Evolutionary conservation across 2,113 vertebrate genomes (phyloP), one percentile per base, ranked within the genome.

Genomic region (Tenebrosternarchus preto): DNA sequence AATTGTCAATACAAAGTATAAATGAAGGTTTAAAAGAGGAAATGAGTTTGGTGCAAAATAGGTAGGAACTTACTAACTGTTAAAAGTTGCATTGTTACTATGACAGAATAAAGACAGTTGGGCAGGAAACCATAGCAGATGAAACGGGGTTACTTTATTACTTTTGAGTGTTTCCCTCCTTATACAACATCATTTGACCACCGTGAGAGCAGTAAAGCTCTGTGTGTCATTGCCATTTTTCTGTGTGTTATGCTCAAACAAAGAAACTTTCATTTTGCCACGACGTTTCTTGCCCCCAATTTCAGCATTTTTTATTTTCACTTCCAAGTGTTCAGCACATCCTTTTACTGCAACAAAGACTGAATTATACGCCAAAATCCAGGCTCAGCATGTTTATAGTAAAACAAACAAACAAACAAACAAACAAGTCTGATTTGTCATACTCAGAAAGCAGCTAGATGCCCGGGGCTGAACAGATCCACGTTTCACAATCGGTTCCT

Each of bases 161-260:
- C 85, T 88, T 82, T 84, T 70, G 57, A 82, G 60, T 76, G 73
- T 78, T 83, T n/a, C 25, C 9, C 67, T 85, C 68, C n/a, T 80
- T 78, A 79, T 78, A 53, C 55, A 85, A 68, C 71, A 59, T 17
- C 31, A 60, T 36, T 55, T 64, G 36, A 31, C 70, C 80, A n/a
- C 68, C n/a, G n/a, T n/a, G n/a, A n/a, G 19, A 59, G 75, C 80
- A 12, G 43, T 12, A 50, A 36, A 78, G 80, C 81, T 73, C 50
- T 57, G 20, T 43, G 55, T 80, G 16, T 27, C 16, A 16, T 70
- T 75, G 8, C 9, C 22, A 16, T 74, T 81, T 76, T 70, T 27
- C 17, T 69, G 33, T 19, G 53, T 19, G 67, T 83, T 87, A 91
- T 88, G 88, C 86, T 87, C 84, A 83, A 83, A 82, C 79, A 84